Conservation (phyloP, 2,113 vertebrate species). For the Telmatochromis bifrenatus region DNA sequence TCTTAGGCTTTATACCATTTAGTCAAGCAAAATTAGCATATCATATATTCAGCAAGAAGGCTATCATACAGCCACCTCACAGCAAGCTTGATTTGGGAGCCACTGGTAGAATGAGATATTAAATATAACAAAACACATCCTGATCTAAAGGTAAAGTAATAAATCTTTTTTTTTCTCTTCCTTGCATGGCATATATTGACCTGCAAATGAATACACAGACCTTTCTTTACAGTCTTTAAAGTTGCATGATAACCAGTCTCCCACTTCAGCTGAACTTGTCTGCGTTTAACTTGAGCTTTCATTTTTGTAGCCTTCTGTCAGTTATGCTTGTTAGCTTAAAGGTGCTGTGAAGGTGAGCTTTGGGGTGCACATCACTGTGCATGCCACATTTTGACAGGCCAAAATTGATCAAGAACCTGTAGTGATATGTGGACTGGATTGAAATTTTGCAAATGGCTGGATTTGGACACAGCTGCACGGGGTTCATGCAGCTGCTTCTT, state of each 20-base stretch:
- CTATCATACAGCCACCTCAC: not conserved
- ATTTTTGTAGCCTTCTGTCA: not conserved
- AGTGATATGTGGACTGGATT: not conserved
- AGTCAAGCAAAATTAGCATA: fast-evolving
- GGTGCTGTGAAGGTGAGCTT: not conserved
- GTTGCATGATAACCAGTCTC: not conserved
- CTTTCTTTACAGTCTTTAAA: not conserved
- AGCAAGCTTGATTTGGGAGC: not conserved
- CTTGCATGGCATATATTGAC: not conserved
- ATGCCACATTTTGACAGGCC: not conserved
- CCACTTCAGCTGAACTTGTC: not conserved
- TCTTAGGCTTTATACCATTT: not conserved
- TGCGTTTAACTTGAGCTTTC: not conserved
- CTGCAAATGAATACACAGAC: not conserved
- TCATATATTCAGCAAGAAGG: not conserved
- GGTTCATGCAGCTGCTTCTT: not conserved
- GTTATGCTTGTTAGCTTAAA: not conserved
- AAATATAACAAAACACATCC: not conserved
- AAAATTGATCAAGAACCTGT: not conserved
- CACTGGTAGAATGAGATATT: not conserved
- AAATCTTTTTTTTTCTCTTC: not conserved
- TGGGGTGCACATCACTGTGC: not conserved
- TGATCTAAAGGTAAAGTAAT: not conserved
- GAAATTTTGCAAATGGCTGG: not conserved
- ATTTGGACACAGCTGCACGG: not conserved